Evolutionary conservation across 2,797 vertebrate species (phyloP).

Genomic region (Heteromormyrus szaboi): DNA sequence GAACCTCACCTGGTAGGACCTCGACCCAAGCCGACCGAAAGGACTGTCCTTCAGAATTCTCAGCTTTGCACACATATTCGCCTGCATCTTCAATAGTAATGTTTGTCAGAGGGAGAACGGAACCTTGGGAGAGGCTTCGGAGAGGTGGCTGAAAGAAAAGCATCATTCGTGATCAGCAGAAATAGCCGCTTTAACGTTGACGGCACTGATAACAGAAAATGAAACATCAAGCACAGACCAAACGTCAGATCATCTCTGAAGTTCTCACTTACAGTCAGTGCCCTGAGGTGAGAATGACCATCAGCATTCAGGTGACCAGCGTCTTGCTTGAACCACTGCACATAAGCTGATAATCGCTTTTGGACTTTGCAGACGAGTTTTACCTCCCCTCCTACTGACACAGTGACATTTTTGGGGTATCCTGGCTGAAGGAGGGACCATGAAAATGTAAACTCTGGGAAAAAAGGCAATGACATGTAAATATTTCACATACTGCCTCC

Average conservation of each 20-base stretch:
- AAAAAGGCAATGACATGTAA: constrained; percentile 5
- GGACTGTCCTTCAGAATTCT: constrained; percentile 47
- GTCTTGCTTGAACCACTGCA: constrained; percentile 67
- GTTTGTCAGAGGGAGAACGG: constrained; percentile 54
- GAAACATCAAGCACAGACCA: not conserved
- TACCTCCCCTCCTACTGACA: constrained; percentile 44
- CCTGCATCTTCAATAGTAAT: constrained; percentile 55
- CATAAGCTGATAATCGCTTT: constrained; percentile 52
- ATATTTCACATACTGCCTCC: not conserved
- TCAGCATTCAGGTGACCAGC: constrained; percentile 26
- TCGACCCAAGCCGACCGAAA: constrained; percentile 60
- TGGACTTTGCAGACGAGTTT: constrained; percentile 62
- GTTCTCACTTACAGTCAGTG: constrained; percentile 54
- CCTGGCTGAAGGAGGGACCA: constrained; percentile 55
- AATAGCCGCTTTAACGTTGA: not conserved
- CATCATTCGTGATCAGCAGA: too few relatives aligned
- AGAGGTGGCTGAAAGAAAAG: constrained; percentile 45
- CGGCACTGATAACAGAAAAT: not conserved
- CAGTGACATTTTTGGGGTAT: constrained; percentile 61
- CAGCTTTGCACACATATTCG: constrained; percentile 62
- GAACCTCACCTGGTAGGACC: constrained; percentile 55
- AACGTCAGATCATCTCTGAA: too few relatives aligned
- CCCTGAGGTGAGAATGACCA: constrained; percentile 41
- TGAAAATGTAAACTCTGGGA: constrained; percentile 47
- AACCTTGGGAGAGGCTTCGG: constrained; percentile 52